A percentile compares a stretch with the other conserved stretches of the same genome.
Conservation (phyloP, 1,140 invertebrate genomes). For the Scaptomyza montana region DNA sequence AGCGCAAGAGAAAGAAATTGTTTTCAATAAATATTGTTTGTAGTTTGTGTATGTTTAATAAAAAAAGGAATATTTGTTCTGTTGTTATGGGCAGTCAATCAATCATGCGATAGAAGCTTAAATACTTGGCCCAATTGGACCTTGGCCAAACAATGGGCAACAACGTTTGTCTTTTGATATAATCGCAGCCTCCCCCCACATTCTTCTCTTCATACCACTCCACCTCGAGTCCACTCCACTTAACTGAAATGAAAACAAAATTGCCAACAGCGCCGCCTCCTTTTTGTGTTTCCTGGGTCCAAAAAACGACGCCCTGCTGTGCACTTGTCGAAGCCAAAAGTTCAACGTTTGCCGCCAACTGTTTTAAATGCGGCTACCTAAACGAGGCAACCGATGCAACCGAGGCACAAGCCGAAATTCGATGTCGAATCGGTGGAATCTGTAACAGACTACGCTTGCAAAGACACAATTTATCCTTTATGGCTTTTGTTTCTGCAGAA, state of each 20-base stretch:
- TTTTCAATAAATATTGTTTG: conserved; percentile 23
- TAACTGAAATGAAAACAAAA: conserved; percentile 71
- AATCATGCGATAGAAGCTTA: conserved; percentile 68
- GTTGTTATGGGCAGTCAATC: conserved; percentile 54
- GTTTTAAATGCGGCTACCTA: conserved; percentile 67
- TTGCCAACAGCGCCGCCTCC: conserved; percentile 50
- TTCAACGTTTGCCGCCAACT: conserved; percentile 61
- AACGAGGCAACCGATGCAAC: conserved; percentile 20
- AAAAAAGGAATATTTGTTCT: conserved; percentile 59
- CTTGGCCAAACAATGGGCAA: conserved; percentile 59
- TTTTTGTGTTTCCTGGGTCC: conserved; percentile 35
- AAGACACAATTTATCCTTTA: conserved; percentile 76
- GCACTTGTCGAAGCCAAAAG: conserved; percentile 82
- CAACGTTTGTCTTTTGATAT: conserved; percentile 32
- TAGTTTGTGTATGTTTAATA: background rate
- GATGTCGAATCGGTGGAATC: background rate
- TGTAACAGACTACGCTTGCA: conserved; percentile 2
- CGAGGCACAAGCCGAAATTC: conserved; percentile 10
- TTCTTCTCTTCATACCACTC: background rate
- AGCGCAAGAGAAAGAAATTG: conserved; percentile 63
- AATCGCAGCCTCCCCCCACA: conserved; percentile 4
- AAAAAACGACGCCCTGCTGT: conserved; percentile 67
- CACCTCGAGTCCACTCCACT: conserved; percentile 47
- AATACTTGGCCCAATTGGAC: conserved; percentile 67
- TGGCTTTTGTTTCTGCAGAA: conserved; percentile 80